Evolutionary conservation across 2,797 vertebrate genomes (phyloP).

Genomic region (Darevskia mixta): DNA sequence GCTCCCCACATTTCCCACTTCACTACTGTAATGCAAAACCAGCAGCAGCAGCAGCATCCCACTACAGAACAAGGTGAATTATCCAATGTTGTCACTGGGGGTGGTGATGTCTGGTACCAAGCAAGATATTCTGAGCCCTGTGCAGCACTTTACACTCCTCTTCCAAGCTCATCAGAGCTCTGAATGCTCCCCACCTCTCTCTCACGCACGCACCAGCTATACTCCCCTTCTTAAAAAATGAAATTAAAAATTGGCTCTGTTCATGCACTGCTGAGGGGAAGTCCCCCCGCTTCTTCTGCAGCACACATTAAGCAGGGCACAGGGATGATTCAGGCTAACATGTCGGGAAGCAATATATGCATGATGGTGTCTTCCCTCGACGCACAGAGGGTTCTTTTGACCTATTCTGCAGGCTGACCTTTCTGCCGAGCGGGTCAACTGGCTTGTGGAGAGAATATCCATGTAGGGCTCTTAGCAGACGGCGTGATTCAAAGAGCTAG

Average conservation of each 20-base stretch:
- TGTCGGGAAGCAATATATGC: conserved; percentile 10
- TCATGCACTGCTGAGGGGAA: not conserved
- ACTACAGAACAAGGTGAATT: too few relatives aligned
- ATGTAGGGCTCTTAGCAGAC: conserved; percentile 29
- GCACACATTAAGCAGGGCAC: not conserved
- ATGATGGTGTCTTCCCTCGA: conserved; percentile 16
- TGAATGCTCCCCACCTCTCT: not conserved
- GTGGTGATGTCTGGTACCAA: too few relatives aligned
- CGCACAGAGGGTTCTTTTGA: conserved; percentile 39
- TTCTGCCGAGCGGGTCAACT: conserved; percentile 30
- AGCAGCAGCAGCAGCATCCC: too few relatives aligned
- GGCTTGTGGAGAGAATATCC: conserved; percentile 32
- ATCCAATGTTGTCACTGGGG: too few relatives aligned
- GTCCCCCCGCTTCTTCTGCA: not conserved
- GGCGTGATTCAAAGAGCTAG: conserved; percentile 30
- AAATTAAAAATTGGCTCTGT: not conserved
- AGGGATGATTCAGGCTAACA: not conserved
- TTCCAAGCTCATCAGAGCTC: not conserved
- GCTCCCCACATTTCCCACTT: too few relatives aligned
- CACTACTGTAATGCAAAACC: too few relatives aligned
- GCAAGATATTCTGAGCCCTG: not conserved
- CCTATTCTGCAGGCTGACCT: conserved; percentile 29
- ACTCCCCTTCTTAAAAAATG: too few relatives aligned
- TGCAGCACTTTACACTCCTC: not conserved
- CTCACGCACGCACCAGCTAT: too few relatives aligned